These are phyloP conservation scores for Ophonus ardosiacus DNA, from an alignment of 2,888 invertebrate genomes.

Conservation along the genomic window DNA sequence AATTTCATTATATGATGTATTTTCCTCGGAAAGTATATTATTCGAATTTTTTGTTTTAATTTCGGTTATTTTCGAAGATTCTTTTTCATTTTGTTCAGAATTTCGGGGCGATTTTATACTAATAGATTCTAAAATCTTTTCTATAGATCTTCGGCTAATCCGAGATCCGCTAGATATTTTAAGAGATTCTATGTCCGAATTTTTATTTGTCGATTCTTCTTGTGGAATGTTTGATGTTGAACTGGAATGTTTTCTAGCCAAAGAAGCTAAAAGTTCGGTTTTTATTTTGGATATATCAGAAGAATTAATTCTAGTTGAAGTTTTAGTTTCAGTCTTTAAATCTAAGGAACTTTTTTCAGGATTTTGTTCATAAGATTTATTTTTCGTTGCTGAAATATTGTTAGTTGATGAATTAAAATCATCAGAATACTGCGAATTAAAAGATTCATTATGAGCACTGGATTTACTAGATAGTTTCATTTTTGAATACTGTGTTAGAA, in stretches of 20 bases:
- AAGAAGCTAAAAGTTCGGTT: constrained; percentile 35
- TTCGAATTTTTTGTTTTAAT: constrained; percentile 13
- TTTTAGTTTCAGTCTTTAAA: background rate
- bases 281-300: constrained; percentile 36
- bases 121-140: background rate
- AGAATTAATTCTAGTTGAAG: background rate
- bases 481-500: constrained; percentile 59
- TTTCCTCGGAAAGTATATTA: background rate
- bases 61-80: background rate
- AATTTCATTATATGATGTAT: background rate
- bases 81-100: background rate
- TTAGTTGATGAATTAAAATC: constrained; percentile 48
- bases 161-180: constrained; percentile 19
- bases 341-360: background rate
- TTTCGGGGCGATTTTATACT: background rate
- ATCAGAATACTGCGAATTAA: constrained; percentile 45
- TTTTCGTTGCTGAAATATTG: background rate
- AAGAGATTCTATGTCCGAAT: constrained; percentile 27
- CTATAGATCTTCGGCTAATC: background rate
- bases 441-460: background rate
- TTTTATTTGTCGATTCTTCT: constrained; percentile 4
- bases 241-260: constrained; percentile 13
- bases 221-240: constrained; percentile 6
- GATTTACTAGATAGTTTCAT: constrained; percentile 35
- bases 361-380: background rate